phyloP scores from a whole-genome alignment of 2,113 vertebrate species.

The Willisornis vidua region DNA sequence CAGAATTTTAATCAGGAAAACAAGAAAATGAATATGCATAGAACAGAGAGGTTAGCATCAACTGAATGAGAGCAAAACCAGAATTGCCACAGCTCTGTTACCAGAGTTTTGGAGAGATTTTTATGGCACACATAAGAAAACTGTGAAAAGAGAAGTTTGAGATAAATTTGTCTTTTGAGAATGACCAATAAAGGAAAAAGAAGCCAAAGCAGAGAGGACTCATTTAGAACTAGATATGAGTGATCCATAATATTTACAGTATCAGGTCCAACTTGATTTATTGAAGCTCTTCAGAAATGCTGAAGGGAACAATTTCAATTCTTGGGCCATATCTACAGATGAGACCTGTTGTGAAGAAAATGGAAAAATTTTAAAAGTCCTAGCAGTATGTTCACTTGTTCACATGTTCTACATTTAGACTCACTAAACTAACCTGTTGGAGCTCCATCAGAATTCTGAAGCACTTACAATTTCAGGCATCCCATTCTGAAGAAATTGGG shows the following conservation, averaged over 20 bases:
- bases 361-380: neutral
- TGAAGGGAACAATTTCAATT: neutral
- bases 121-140: neutral
- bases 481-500: neutral
- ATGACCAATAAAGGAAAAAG: neutral
- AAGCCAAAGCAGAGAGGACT: neutral
- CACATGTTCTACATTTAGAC: neutral
- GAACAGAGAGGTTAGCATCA: neutral
- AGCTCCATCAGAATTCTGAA: neutral
- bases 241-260: neutral
- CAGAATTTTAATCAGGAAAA: slow-evolving; percentile 39
- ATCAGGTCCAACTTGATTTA: neutral
- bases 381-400: neutral
- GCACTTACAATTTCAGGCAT: neutral
- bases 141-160: neutral
- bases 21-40: neutral
- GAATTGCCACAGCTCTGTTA: accelerated
- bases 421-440: neutral
- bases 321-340: neutral
- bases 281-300: neutral
- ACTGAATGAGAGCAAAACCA: neutral
- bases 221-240: neutral
- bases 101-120: neutral
- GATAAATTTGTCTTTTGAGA: neutral
- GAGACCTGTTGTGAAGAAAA: neutral